These are phyloP conservation scores for Trichogramma evanescens DNA, from an alignment of 2,888 invertebrate genomes.

Conservation along the genomic window DNA sequence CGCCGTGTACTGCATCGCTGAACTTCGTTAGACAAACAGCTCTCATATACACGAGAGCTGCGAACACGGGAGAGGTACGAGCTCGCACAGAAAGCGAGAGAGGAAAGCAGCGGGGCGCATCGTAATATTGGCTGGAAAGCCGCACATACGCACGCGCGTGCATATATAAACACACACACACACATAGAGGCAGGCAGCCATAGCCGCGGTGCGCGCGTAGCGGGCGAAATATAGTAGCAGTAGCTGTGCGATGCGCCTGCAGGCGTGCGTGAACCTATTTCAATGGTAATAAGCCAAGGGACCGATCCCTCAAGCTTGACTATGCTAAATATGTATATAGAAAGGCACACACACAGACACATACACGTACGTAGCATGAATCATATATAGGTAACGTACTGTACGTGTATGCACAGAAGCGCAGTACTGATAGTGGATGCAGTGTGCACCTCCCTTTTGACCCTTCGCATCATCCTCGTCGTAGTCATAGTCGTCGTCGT, in stretches of 20 bases:
- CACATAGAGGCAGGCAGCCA: not conserved
- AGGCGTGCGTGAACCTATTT: conserved; percentile 27
- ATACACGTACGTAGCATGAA: too few relatives aligned
- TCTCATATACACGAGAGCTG: not conserved
- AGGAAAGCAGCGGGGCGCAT: not conserved
- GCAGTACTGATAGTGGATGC: too few relatives aligned
- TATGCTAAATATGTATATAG: conserved; percentile 39
- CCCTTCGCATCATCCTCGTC: too few relatives aligned
- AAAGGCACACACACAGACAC: too few relatives aligned
- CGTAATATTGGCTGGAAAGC: conserved; percentile 14
- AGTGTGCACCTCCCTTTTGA: too few relatives aligned
- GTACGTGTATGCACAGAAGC: too few relatives aligned
- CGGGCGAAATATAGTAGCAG: not conserved
- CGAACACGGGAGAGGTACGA: not conserved
- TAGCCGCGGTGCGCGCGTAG: not conserved
- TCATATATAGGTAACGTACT: too few relatives aligned
- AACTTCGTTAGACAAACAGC: not conserved
- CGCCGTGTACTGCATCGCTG: not conserved
- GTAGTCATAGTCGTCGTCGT: too few relatives aligned
- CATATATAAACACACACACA: not conserved
- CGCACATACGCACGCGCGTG: conserved; percentile 1
- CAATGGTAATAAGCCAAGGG: conserved; percentile 39
- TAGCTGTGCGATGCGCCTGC: not conserved
- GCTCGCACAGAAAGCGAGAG: not conserved
- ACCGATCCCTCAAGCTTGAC: conserved; percentile 32